Base-by-base conservation (phyloP, 1,140 invertebrate genomes). In the Drosophila orena region DNA sequence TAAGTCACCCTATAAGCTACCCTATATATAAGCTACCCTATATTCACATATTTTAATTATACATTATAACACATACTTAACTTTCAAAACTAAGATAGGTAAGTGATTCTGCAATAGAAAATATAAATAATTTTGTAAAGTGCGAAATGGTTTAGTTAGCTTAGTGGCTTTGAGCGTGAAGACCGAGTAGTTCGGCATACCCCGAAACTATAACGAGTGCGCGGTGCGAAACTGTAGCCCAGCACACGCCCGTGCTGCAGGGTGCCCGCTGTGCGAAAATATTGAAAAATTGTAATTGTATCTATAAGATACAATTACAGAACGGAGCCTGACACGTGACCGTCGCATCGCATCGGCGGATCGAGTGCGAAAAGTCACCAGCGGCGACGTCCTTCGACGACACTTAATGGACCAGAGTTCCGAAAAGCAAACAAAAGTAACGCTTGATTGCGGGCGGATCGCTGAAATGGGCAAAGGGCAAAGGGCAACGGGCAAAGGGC, bases 261-360 rank as follows among this genome's bases (percentile, higher is more conserved):
- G 43, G 38, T 27, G 57, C 83, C 66, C 58, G 83, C 83, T 86
- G 83, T 89, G 84, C 85, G 61, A 84, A 89, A 88, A 88, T 88
- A 88, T 88, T 88, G 84, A 88, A 88, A 88, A 88, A 88, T 90
- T 84, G 84, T 88, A 88, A 88, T 88, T 88, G 84, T 88, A 89
- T 88, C 84, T 88, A 75, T 89, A 89, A 88, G 84, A 88, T 88
- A 88, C 84, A 88, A 89, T 88, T 88, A 88, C 80, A 71, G 69
- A 59, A 60, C 70, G 58, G 57, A 70, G 44, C 62, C 66, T 50
- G 81, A 62, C 84, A 89, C 84, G 84, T 88, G 84, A 88, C 84
- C 64, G 59, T 30, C 30, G 30, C 30, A 30, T 30, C 30, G 52
- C 77, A 58, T 74, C 77, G 75, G 20, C 59, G 43, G 64, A 62